Evolutionary conservation across 30 jellyfish, hydroid and myxozoan species (phyloP).

Genomic region (Chrysaora quinquecirrha): DNA sequence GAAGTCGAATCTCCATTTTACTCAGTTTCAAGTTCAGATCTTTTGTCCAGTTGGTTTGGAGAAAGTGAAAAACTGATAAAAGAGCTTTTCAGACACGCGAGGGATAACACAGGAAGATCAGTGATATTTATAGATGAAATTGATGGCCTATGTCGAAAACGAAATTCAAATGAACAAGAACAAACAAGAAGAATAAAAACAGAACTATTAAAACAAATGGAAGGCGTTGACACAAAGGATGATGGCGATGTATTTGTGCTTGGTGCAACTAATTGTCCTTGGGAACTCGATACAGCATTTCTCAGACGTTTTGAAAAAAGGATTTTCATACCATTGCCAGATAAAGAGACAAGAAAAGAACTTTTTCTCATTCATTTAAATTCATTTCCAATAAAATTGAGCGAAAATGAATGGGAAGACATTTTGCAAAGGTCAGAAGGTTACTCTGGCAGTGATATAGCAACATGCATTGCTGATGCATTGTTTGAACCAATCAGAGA

Average conservation of each 20-base stretch:
- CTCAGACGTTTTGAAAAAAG: constrained; percentile 93
- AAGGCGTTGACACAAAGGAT: constrained; percentile 70
- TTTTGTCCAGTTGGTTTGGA: constrained; percentile 97
- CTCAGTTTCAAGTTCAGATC: constrained; percentile 95
- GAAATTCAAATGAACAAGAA: constrained; percentile 91
- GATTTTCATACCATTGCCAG: constrained; percentile 89
- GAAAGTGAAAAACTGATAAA: constrained; percentile 93
- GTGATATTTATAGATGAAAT: constrained; percentile 93
- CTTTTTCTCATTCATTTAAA: constrained; percentile 71
- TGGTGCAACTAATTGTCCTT: constrained; percentile 97
- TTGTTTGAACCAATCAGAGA: constrained; percentile 90
- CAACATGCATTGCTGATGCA: constrained; percentile 97
- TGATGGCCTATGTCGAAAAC: constrained; percentile 93
- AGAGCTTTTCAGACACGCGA: constrained; percentile 90
- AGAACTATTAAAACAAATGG: constrained; percentile 94
- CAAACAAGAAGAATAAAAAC: constrained; percentile 91
- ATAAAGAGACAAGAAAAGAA: constrained; percentile 72
- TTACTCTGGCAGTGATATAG: constrained; percentile 94
- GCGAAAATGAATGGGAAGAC: constrained; percentile 70
- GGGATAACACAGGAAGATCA: constrained; percentile 65
- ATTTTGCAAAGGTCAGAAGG: constrained; percentile 83
- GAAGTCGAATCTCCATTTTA: constrained; percentile 89
- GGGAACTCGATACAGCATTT: constrained; percentile 97
- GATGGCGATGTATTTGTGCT: constrained; percentile 68
- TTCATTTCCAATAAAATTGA: constrained; percentile 34